A percentile compares a stretch with the other conserved stretches of the same genome.
Evolutionary conservation across 2,888 invertebrate genomes (phyloP).

Genomic region (Aromia moschata): DNA sequence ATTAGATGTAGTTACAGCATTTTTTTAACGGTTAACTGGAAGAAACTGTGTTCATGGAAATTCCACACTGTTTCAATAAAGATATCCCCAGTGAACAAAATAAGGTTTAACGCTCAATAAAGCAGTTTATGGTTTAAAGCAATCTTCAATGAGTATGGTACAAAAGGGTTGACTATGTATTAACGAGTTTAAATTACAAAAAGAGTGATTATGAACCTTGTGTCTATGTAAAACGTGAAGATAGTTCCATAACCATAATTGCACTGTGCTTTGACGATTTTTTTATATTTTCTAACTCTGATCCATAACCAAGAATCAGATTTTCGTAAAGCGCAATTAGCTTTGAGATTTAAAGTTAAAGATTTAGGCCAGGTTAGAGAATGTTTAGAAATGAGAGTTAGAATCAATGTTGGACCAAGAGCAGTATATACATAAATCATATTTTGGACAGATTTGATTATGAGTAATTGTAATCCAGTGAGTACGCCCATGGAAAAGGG

Average conservation of each 20-base stretch:
- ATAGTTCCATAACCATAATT: background rate
- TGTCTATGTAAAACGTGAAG: background rate
- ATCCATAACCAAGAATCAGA: constrained; percentile 4
- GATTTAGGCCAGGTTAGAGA: constrained; percentile 38
- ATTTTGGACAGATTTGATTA: constrained; percentile 29
- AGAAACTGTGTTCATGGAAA: constrained; percentile 39
- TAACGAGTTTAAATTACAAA: constrained; percentile 2
- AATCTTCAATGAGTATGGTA: constrained; percentile 3
- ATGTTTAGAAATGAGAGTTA: constrained; percentile 10
- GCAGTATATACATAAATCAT: constrained; percentile 2
- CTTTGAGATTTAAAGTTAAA: constrained; percentile 45
- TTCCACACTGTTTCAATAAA: constrained; percentile 29
- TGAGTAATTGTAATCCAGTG: constrained; percentile 25
- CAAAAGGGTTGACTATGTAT: constrained; percentile 12
- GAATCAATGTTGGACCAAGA: background rate
- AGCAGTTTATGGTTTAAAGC: constrained; percentile 20
- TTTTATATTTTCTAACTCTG: constrained; percentile 26
- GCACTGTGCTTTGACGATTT: constrained; percentile 17
- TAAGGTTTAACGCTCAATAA: constrained; percentile 30
- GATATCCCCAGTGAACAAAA: constrained; percentile 1
- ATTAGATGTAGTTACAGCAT: too few species aligned
- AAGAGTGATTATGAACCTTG: background rate
- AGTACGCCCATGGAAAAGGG: constrained; percentile 33
- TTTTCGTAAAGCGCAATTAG: constrained; percentile 27
- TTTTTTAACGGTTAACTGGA: constrained; percentile 37